These are phyloP conservation scores for Scotopteryx bipunctaria DNA, from an alignment of 2,888 invertebrate genomes.

Conservation along the genomic window DNA sequence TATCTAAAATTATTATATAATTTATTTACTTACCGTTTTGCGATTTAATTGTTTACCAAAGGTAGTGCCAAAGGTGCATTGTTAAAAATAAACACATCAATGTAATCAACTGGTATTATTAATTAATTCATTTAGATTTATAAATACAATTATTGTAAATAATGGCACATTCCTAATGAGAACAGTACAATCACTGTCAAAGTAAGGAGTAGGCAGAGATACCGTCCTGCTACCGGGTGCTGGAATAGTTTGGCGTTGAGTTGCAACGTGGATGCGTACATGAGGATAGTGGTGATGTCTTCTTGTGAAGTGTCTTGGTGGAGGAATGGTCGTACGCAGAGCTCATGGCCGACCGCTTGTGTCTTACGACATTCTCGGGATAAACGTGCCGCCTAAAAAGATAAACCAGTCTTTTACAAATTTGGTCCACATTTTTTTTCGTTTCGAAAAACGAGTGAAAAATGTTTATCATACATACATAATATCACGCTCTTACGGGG, in stretches of 20 bases:
- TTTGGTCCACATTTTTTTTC: too few relatives aligned
- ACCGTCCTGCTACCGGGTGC: slow-evolving; percentile 88
- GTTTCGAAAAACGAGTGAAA: too few relatives aligned
- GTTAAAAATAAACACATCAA: slow-evolving; percentile 37
- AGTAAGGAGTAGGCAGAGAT: slow-evolving; percentile 86
- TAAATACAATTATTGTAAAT: slow-evolving; percentile 68
- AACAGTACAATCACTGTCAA: slow-evolving; percentile 84
- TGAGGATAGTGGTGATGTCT: slow-evolving; percentile 89
- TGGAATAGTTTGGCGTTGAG: slow-evolving; percentile 89
- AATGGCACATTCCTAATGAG: slow-evolving; percentile 89
- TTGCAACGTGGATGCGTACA: slow-evolving; percentile 89
- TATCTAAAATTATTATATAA: slow-evolving; percentile 9
- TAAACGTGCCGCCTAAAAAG: slow-evolving; percentile 88
- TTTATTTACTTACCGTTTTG: slow-evolving; percentile 17
- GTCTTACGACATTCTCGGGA: slow-evolving; percentile 88
- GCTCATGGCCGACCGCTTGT: slow-evolving; percentile 90
- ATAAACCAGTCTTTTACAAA: background rate
- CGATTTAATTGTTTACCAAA: slow-evolving; percentile 28
- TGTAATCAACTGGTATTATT: slow-evolving; percentile 27
- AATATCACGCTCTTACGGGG: too few relatives aligned
- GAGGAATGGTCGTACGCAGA: slow-evolving; percentile 90
- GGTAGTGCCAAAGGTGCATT: slow-evolving; percentile 47
- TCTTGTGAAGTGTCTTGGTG: slow-evolving; percentile 90
- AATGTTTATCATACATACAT: too few relatives aligned
- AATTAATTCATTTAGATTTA: slow-evolving; percentile 29